These are phyloP conservation scores for Tetragonula carbonaria DNA, from an alignment of 2,888 invertebrate species.

Conservation along the genomic window DNA sequence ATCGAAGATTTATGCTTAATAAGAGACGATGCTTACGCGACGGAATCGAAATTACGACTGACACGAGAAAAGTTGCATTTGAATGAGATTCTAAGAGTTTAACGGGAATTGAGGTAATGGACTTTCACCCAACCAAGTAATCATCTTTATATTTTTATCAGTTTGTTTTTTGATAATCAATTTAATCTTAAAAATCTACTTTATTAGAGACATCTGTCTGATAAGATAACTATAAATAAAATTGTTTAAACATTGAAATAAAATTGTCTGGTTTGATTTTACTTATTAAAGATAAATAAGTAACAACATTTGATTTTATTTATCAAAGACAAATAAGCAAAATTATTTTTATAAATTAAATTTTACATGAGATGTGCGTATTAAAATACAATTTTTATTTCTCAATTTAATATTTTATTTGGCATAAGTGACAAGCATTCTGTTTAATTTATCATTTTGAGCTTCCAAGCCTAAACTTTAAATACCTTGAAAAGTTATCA, in stretches of 20 bases:
- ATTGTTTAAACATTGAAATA: not conserved
- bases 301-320: not conserved
- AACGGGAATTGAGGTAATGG: slow-evolving; percentile 50
- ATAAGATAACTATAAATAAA: not conserved
- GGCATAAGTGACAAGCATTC: slow-evolving; percentile 2
- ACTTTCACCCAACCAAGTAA: slow-evolving; percentile 52
- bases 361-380: not conserved
- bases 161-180: not conserved
- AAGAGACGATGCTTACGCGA: not conserved
- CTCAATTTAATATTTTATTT: not conserved
- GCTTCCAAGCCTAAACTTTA: not conserved
- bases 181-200: not conserved
- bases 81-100: slow-evolving; percentile 14
- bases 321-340: not conserved
- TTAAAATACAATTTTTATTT: not conserved
- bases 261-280: not conserved
- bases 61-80: not conserved
- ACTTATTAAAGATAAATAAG: not conserved
- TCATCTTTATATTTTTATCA: not conserved
- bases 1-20: no score
- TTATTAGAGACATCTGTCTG: no score
- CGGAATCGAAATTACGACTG: not conserved
- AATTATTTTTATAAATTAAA: not conserved
- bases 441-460: not conserved
- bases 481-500: not conserved